phyloP scores from a whole-genome alignment of 2,113 vertebrate genomes.

The Clarias magur region DNA sequence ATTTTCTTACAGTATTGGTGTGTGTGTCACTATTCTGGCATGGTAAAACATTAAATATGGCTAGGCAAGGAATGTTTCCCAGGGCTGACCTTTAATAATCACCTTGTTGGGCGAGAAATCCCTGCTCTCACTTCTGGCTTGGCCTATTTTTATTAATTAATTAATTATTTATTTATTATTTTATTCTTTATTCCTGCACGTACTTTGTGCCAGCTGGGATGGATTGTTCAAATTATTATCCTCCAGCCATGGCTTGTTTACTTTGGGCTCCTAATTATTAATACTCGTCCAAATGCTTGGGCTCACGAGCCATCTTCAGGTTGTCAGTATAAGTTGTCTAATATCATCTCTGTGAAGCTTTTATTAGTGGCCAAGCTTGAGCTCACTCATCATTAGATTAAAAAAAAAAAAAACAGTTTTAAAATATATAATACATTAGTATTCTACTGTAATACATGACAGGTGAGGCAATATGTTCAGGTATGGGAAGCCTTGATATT shows the following conservation, averaged over 20 bases:
- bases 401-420: neutral
- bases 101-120: neutral
- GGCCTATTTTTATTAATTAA: too few species aligned
- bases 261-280: neutral
- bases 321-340: neutral
- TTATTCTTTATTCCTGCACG: neutral
- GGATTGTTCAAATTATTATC: neutral
- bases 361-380: neutral
- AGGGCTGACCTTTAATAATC: neutral
- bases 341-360: neutral
- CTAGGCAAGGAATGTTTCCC: neutral
- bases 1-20: neutral
- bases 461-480: neutral
- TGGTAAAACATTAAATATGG: neutral
- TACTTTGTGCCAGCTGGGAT: too few species aligned
- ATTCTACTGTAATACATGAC: neutral
- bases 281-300: neutral
- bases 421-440: neutral
- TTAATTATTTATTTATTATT: too few species aligned
- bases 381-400: neutral
- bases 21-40: too few species aligned
- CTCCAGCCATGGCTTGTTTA: neutral
- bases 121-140: too few species aligned
- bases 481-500: neutral
- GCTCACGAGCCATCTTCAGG: neutral